Evolutionary conservation across 1,140 invertebrate species (phyloP).

Genomic region (Neodiprion lecontei): DNA sequence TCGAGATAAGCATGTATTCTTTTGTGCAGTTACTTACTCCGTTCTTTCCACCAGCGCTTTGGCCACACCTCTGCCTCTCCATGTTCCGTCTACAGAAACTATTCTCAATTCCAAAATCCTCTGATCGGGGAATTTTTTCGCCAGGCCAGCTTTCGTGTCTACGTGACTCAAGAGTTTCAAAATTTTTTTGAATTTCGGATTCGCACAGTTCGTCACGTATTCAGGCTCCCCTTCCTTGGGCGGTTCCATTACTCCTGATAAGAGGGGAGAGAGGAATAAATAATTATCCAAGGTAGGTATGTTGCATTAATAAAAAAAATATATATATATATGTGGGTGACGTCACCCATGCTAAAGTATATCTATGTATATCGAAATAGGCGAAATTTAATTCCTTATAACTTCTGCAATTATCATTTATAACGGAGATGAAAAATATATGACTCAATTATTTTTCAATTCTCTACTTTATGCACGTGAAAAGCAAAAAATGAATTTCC

Average conservation of each 20-base stretch:
- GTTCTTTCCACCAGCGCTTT: conserved; percentile 69
- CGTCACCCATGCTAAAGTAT: too few species aligned
- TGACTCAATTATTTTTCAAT: too few species aligned
- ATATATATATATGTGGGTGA: too few species aligned
- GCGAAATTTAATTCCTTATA: too few species aligned
- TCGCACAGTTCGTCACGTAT: conserved; percentile 56
- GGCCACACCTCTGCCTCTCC: conserved; percentile 72
- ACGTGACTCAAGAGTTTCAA: conserved; percentile 66
- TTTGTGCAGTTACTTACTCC: conserved; percentile 60
- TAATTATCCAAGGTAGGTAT: conserved; percentile 14
- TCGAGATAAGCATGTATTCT: too few species aligned
- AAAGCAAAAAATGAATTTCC: too few species aligned
- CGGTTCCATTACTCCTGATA: conserved; percentile 48
- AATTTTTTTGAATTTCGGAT: conserved; percentile 70
- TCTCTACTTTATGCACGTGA: too few species aligned
- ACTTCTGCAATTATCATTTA: too few species aligned
- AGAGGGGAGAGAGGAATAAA: conserved; percentile 24
- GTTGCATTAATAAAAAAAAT: neutral
- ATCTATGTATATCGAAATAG: too few species aligned
- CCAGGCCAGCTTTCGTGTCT: conserved; percentile 64
- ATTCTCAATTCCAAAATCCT: conserved; percentile 70
- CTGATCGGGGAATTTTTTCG: conserved; percentile 64
- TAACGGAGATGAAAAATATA: too few species aligned
- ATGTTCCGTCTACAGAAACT: conserved; percentile 69
- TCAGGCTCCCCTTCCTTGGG: conserved; percentile 52